Percentiles rank a stretch among this genome's conserved stretches.
Conservation (phyloP, 2,113 vertebrate genomes). For the Heterotilapia buettikoferi region DNA sequence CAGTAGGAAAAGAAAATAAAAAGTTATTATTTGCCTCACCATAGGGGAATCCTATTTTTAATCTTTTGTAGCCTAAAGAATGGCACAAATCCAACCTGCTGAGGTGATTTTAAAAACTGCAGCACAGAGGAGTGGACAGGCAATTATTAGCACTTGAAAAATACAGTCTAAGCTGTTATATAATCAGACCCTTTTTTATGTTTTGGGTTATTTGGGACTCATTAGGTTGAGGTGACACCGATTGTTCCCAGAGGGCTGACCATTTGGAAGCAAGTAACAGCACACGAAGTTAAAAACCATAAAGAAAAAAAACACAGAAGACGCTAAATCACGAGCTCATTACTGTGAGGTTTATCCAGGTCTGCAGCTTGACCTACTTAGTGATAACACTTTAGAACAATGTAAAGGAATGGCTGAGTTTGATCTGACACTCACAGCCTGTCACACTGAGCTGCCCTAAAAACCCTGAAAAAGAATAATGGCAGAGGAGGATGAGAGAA, state of each 20-base stretch:
- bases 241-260: not conserved
- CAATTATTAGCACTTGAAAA: not conserved
- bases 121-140: not conserved
- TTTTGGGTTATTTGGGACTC: not conserved
- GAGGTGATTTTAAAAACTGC: not conserved
- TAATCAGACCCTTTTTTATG: not conserved
- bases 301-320: not conserved
- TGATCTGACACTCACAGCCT: not conserved
- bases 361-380: constrained; percentile 35
- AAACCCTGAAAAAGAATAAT: constrained; percentile 27
- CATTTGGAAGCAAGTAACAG: not conserved
- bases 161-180: not conserved
- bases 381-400: constrained; percentile 1
- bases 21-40: not conserved
- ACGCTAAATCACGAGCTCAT: not conserved
- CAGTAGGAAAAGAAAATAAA: not conserved
- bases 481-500: not conserved
- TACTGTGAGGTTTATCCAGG: not conserved
- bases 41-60: not conserved
- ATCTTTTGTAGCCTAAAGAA: not conserved
- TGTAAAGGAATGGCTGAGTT: not conserved
- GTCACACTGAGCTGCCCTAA: constrained; percentile 20
- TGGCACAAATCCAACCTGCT: not conserved
- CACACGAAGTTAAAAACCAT: not conserved
- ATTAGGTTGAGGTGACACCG: constrained; percentile 1